These are phyloP conservation scores for Neodiprion pinetum DNA, from an alignment of 1,140 invertebrate genomes.

Conservation along the genomic window DNA sequence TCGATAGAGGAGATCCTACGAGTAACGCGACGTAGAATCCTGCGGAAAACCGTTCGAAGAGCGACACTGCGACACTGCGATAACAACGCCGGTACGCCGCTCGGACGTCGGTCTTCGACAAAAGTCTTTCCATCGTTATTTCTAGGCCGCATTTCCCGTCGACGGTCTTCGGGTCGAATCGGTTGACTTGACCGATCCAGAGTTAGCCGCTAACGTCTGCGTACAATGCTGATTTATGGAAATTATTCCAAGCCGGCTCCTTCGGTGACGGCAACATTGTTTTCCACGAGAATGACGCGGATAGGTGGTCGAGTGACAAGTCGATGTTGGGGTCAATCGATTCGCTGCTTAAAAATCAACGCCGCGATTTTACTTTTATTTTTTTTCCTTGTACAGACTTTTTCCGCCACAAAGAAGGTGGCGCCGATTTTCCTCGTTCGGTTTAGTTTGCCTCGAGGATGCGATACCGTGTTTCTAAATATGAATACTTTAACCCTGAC, in stretches of 20 bases:
- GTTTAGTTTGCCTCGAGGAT: no score
- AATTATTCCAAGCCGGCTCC: background rate
- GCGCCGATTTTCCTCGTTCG: no score
- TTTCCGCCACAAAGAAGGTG: background rate
- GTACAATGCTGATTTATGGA: background rate
- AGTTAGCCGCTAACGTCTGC: background rate
- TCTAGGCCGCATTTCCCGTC: constrained; percentile 1
- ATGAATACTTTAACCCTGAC: background rate
- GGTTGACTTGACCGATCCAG: background rate
- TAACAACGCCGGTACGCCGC: background rate
- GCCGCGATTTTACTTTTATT: no score
- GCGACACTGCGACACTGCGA: background rate
- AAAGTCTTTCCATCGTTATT: background rate
- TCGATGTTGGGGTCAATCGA: background rate
- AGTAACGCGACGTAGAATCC: no score
- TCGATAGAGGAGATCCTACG: no score
- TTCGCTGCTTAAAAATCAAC: background rate
- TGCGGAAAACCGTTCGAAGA: background rate
- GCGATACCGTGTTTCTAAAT: background rate
- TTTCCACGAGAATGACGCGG: no score
- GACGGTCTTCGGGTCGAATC: background rate
- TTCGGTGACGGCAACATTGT: background rate
- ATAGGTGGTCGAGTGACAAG: background rate
- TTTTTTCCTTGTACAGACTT: background rate
- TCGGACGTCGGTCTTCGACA: background rate